phyloP scores from a whole-genome alignment of 2,113 vertebrate genomes.

The Anser brachyrhynchus region DNA sequence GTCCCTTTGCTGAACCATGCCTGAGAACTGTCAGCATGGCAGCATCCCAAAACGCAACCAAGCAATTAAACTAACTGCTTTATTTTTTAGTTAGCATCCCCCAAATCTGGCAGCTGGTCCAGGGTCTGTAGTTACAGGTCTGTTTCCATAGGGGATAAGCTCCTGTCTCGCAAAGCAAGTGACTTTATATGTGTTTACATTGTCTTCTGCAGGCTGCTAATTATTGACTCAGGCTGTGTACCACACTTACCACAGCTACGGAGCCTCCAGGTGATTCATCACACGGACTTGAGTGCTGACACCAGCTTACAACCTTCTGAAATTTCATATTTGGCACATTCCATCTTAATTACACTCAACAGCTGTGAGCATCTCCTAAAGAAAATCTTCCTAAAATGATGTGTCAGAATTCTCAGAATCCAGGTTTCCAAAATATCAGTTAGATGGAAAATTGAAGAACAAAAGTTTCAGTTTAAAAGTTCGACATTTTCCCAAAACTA shows the following conservation, averaged over 20 bases:
- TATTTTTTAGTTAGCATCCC: background rate
- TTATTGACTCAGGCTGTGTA: background rate
- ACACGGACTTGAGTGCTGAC: background rate
- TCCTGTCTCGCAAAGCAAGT: background rate
- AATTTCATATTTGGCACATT: background rate
- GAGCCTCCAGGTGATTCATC: background rate
- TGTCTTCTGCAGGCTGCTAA: background rate
- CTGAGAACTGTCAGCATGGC: background rate
- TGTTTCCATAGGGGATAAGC: background rate
- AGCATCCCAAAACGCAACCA: background rate
- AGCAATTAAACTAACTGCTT: background rate
- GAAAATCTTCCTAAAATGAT: background rate
- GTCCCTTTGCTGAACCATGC: background rate
- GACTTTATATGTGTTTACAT: background rate
- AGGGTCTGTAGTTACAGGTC: background rate
- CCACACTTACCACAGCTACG: background rate
- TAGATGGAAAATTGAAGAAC: background rate
- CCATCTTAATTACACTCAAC: background rate
- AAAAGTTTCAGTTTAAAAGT: background rate
- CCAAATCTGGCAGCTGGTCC: background rate
- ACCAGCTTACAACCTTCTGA: background rate
- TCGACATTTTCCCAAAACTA: background rate
- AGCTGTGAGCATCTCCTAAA: conserved; percentile 18
- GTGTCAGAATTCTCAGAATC: background rate
- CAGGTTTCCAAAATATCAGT: background rate